Evolutionary conservation across 2,797 vertebrate genomes (phyloP).

Genomic region (Triplophysa bombifrons): DNA sequence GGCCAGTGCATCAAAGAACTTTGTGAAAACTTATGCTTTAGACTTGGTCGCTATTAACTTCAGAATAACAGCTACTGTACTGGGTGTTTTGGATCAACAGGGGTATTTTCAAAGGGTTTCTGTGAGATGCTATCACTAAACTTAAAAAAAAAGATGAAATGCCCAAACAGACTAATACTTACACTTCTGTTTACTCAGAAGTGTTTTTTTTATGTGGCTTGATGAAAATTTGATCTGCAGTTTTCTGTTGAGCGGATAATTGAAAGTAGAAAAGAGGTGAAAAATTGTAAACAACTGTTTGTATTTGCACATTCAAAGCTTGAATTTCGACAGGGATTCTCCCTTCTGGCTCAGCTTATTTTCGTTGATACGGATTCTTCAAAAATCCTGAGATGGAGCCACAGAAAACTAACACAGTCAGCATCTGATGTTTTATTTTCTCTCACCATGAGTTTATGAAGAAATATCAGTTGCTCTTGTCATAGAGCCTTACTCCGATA

Average conservation of each 20-base stretch:
- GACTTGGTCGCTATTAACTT: neutral
- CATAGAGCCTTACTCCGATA: constrained; percentile 70
- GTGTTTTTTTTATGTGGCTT: neutral
- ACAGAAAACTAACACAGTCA: constrained; percentile 52
- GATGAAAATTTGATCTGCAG: constrained; percentile 5
- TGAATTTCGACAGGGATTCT: constrained; percentile 40
- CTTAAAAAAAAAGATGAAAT: neutral
- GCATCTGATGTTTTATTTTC: constrained; percentile 69
- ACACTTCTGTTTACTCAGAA: constrained; percentile 1
- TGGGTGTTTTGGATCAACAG: neutral
- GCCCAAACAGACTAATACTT: neutral
- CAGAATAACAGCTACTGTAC: neutral
- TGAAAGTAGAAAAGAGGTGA: constrained; percentile 23
- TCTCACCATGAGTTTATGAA: constrained; percentile 47
- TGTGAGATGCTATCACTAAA: neutral
- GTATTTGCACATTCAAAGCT: constrained; percentile 40
- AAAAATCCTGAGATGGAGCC: constrained; percentile 32
- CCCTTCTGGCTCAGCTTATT: constrained; percentile 18
- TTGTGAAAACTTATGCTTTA: neutral
- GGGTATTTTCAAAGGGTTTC: neutral
- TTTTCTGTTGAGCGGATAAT: constrained; percentile 16
- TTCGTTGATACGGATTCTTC: constrained; percentile 39
- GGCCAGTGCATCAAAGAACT: neutral
- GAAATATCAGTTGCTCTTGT: constrained; percentile 73
- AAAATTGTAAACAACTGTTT: constrained; percentile 44